phyloP scores from a whole-genome alignment of 2,113 vertebrate genomes.

The Thinocorus orbignyianus region DNA sequence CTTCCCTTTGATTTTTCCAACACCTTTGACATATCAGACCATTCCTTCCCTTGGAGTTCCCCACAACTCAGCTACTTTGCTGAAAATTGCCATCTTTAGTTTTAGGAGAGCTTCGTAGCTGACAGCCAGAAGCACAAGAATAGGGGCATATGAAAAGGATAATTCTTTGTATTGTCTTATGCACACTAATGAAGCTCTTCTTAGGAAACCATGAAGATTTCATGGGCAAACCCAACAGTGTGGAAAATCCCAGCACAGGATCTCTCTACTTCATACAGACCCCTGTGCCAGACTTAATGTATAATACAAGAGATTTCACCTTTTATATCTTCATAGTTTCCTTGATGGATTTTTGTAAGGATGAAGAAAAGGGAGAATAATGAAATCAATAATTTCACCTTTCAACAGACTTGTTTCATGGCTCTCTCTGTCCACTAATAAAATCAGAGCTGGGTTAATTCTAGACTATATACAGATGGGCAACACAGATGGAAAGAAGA shows the following conservation, averaged over 20 bases:
- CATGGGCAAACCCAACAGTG: neutral
- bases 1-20: slow-evolving; percentile 61
- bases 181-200: neutral
- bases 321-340: neutral
- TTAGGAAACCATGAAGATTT: neutral
- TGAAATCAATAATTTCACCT: neutral
- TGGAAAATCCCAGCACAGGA: neutral
- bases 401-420: neutral
- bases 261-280: neutral
- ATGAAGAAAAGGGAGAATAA: neutral
- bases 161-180: slow-evolving; percentile 31
- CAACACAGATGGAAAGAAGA: neutral
- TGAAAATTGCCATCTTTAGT: slow-evolving; percentile 3
- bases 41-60: neutral
- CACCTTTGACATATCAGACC: slow-evolving; percentile 29
- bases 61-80: neutral
- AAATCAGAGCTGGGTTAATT: neutral
- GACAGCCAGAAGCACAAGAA: neutral
- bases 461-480: neutral
- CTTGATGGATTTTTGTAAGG: neutral
- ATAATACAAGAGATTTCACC: neutral
- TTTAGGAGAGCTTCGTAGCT: neutral
- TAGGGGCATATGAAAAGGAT: neutral
- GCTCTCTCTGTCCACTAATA: neutral
- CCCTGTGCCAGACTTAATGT: neutral